These are phyloP conservation scores for Rallus crepitans DNA, from an alignment of 2,797 vertebrate species.

Conservation along the genomic window DNA sequence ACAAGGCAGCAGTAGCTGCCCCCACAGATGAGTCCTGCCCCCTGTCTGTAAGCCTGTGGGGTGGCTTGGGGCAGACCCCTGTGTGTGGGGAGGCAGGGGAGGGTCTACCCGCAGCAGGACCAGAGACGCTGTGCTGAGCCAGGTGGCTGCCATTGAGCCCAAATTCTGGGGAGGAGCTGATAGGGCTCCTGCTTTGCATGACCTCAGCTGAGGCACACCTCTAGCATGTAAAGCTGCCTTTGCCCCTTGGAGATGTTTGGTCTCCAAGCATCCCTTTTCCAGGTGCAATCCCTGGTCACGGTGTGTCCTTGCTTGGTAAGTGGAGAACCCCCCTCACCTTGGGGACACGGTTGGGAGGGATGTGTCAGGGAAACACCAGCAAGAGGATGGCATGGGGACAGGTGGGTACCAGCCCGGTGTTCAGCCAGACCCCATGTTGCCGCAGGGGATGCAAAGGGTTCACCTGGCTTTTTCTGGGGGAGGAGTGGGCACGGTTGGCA, in stretches of 20 bases:
- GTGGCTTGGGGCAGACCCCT: neutral
- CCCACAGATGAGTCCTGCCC: too few relatives aligned
- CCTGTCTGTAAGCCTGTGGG: accelerated
- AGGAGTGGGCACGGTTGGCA: too few relatives aligned
- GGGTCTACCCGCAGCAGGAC: neutral
- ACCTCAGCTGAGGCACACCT: neutral
- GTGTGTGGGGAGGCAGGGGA: too few relatives aligned
- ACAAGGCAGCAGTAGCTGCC: neutral
- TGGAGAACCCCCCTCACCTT: neutral
- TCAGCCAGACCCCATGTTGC: neutral
- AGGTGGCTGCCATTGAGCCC: neutral
- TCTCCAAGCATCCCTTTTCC: accelerated
- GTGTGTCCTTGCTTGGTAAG: neutral
- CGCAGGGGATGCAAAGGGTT: neutral
- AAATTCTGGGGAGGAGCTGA: neutral
- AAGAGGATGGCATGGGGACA: neutral
- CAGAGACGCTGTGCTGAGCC: neutral
- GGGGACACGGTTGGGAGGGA: neutral
- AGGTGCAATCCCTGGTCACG: accelerated
- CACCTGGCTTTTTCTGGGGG: accelerated
- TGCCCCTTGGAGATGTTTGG: accelerated
- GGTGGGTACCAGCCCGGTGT: neutral
- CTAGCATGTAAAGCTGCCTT: neutral
- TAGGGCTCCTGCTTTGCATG: neutral
- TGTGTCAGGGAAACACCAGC: neutral